phyloP scores from a whole-genome alignment of 2,888 invertebrate genomes.

The Papilio elwesi region DNA sequence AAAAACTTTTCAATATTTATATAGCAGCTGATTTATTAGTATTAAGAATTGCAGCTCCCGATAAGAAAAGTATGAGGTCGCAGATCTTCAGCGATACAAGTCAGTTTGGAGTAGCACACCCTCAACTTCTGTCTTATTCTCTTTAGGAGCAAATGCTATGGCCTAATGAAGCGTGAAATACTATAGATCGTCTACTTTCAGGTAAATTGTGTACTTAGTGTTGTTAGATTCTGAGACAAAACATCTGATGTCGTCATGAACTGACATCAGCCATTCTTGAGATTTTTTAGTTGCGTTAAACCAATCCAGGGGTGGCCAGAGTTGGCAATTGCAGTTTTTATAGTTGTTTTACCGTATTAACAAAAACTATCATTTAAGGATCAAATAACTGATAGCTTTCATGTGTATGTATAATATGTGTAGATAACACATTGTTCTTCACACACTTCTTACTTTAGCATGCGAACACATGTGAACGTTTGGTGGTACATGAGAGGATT shows the following conservation, averaged over 20 bases:
- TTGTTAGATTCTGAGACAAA: no score
- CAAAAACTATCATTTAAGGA: no score
- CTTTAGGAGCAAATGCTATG: not conserved
- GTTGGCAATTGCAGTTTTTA: no score
- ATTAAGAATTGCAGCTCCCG: not conserved
- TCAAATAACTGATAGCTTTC: no score
- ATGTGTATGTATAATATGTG: no score
- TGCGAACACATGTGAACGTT: no score
- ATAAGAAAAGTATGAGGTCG: not conserved
- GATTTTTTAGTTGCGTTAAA: no score
- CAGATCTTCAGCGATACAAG: not conserved
- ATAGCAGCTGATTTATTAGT: not conserved
- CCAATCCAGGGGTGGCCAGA: no score
- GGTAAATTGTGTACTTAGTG: not conserved
- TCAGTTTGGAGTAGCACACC: not conserved
- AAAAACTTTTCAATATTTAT: not conserved
- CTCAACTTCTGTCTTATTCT: not conserved
- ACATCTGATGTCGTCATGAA: no score
- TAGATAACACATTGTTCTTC: not conserved
- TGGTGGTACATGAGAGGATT: not conserved
- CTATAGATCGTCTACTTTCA: not conserved
- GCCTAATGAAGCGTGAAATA: no score
- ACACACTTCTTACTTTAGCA: not conserved
- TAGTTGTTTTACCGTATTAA: no score
- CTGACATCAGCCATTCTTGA: no score